Evolutionary conservation across 2,888 invertebrate genomes (phyloP).

Genomic region (Mythimna ferrago): DNA sequence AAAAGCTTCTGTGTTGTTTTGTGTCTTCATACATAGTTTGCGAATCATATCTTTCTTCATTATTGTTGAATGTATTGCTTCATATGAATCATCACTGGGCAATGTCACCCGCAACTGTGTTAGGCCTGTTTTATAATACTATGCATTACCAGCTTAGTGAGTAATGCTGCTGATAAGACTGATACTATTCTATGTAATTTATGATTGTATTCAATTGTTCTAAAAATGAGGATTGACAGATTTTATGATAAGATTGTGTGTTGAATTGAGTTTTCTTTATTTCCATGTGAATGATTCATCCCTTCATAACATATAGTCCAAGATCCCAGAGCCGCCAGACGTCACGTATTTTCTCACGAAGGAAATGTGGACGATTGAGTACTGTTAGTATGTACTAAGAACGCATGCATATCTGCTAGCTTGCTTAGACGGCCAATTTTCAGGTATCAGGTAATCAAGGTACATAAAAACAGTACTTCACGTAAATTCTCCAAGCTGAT

Average conservation of each 20-base stretch:
- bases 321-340: no score
- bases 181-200: slow-evolving; percentile 30
- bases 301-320: no score
- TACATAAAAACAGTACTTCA: no score
- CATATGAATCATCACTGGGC: slow-evolving; percentile 39
- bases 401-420: no score
- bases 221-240: slow-evolving; percentile 19
- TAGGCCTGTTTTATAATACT: slow-evolving; percentile 37
- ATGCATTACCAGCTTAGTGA: slow-evolving; percentile 52
- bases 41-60: slow-evolving; percentile 10
- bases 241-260: slow-evolving; percentile 32
- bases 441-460: no score
- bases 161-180: slow-evolving; percentile 53
- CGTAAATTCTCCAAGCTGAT: no score
- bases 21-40: neutral
- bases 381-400: no score
- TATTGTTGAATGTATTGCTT: slow-evolving; percentile 1
- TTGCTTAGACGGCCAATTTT: no score
- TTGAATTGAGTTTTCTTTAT: neutral
- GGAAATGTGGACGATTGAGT: no score
- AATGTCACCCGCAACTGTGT: slow-evolving; percentile 21
- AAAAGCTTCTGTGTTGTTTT: neutral
- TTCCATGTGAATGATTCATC: slow-evolving; percentile 12
- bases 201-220: slow-evolving; percentile 38
- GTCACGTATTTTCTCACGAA: no score